Conservation (phyloP, 2,888 invertebrate species). For the Chloroclystis v-ata region DNA sequence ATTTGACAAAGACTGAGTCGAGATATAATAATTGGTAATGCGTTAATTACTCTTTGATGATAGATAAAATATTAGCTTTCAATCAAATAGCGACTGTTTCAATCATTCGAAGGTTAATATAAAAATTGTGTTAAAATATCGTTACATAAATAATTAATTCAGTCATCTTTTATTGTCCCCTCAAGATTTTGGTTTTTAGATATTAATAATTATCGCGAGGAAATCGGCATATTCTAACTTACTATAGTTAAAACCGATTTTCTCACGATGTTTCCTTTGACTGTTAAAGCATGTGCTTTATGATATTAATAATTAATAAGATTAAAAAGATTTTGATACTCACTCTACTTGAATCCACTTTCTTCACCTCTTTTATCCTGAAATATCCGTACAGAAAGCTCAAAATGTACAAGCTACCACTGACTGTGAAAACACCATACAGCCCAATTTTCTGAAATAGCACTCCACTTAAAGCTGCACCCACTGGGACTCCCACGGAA, state of each 20-base stretch:
- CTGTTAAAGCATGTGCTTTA: neutral
- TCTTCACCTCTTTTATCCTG: slow-evolving; percentile 83
- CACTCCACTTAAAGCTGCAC: slow-evolving; percentile 92
- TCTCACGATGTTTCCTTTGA: too few species aligned
- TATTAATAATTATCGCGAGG: too few species aligned
- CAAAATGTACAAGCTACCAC: slow-evolving; percentile 84
- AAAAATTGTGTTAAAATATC: too few species aligned
- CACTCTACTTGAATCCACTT: slow-evolving; percentile 50
- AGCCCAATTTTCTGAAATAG: slow-evolving; percentile 85
- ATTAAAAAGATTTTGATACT: slow-evolving; percentile 42
- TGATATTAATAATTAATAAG: too few species aligned
- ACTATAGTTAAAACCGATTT: too few species aligned
- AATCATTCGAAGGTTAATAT: too few species aligned
- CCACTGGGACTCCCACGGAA: slow-evolving; percentile 91
- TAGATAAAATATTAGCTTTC: too few species aligned
- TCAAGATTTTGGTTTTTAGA: too few species aligned
- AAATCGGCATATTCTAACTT: too few species aligned
- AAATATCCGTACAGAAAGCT: slow-evolving; percentile 86
- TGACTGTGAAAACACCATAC: slow-evolving; percentile 89
- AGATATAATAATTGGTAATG: neutral
- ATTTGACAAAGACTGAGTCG: slow-evolving; percentile 9
- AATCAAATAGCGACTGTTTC: too few species aligned
- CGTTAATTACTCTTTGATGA: neutral
- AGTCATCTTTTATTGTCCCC: too few species aligned
- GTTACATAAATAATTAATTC: too few species aligned